These are phyloP conservation scores for Kryphioiulus occultus DNA, from an alignment of 2,888 invertebrate genomes.

Conservation along the genomic window DNA sequence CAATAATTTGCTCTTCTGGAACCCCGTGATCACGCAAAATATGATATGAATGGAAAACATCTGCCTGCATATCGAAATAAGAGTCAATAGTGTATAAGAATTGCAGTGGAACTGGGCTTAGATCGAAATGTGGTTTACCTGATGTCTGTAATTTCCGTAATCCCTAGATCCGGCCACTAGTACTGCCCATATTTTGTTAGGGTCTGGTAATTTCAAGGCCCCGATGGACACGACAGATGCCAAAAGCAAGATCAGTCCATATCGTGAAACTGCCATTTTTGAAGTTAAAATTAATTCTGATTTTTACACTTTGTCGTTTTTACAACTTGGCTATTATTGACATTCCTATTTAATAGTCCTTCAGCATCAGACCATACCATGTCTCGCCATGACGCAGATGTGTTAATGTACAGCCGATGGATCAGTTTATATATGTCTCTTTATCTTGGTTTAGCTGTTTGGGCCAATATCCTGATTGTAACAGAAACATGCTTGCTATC, in stretches of 20 bases:
- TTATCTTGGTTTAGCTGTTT: background rate
- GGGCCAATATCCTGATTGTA: constrained; percentile 12
- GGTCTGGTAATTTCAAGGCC: background rate
- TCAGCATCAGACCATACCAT: too few species aligned
- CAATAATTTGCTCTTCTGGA: constrained; percentile 67
- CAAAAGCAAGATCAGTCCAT: background rate
- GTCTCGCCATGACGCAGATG: too few species aligned
- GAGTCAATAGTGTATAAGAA: background rate
- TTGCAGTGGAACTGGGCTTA: background rate
- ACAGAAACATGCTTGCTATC: background rate
- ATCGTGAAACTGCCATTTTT: background rate
- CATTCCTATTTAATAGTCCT: background rate
- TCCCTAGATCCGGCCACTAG: constrained; percentile 69
- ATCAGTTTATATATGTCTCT: background rate
- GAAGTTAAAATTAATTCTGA: background rate
- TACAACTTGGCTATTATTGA: background rate
- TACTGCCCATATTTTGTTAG: constrained; percentile 66
- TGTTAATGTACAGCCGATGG: background rate
- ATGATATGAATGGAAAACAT: constrained; percentile 70
- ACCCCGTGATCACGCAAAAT: constrained; percentile 67
- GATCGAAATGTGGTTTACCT: constrained; percentile 62
- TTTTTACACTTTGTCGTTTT: background rate
- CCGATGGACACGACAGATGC: background rate
- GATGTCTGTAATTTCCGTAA: constrained; percentile 70
- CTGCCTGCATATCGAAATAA: too few species aligned